phyloP scores from a whole-genome alignment of 2,888 invertebrate genomes.

The Cheilosia impressa region DNA sequence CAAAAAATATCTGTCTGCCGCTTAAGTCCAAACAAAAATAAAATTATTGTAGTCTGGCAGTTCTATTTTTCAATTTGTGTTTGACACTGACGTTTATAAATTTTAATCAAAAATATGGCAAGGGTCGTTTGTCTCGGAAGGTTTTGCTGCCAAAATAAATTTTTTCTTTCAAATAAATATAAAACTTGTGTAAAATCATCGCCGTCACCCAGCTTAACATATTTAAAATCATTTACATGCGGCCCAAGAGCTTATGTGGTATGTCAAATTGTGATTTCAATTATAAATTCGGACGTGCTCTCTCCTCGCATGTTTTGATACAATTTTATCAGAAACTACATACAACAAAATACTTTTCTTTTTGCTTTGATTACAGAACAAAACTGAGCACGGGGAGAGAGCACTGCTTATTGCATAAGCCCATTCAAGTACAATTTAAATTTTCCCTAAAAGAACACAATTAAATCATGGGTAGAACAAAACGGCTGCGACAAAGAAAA shows the following conservation, averaged over 20 bases:
- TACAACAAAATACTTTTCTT: slow-evolving; percentile 27
- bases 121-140: slow-evolving; percentile 48
- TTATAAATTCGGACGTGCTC: slow-evolving; percentile 41
- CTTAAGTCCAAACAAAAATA: not conserved
- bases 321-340: not conserved
- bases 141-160: slow-evolving; percentile 63
- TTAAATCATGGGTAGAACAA: slow-evolving; percentile 60
- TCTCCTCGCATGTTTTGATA: slow-evolving; percentile 68
- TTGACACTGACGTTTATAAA: slow-evolving; percentile 2
- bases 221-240: slow-evolving; percentile 31
- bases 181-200: slow-evolving; percentile 27
- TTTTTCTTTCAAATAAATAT: slow-evolving; percentile 42
- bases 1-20: not conserved
- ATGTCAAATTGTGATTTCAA: slow-evolving; percentile 4
- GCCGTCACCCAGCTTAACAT: not conserved
- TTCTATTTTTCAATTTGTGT: not conserved
- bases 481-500: slow-evolving; percentile 56
- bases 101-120: slow-evolving; percentile 54
- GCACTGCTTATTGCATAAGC: slow-evolving; percentile 48
- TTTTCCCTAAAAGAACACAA: slow-evolving; percentile 1
- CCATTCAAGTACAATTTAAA: slow-evolving; percentile 15
- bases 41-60: slow-evolving; percentile 14
- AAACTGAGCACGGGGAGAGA: slow-evolving; percentile 48
- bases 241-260: slow-evolving; percentile 37
- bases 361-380: slow-evolving; percentile 62